phyloP scores from a whole-genome alignment of 2,113 vertebrate genomes.

The Phyllopteryx taeniolatus region DNA sequence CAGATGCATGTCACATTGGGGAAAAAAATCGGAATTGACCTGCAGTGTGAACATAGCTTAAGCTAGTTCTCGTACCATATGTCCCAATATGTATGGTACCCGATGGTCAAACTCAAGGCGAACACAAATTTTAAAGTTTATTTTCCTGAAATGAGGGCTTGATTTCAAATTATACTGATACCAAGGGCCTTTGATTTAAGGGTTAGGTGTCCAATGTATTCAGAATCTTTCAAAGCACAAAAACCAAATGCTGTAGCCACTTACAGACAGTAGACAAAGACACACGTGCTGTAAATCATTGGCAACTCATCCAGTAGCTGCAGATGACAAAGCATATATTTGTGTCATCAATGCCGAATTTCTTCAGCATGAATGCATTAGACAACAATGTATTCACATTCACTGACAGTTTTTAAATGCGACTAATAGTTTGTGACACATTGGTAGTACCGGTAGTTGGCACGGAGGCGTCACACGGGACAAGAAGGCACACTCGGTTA shows the following conservation, averaged over 20 bases:
- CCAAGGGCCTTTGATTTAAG: background rate
- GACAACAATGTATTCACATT: background rate
- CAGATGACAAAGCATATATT: slow-evolving; percentile 40
- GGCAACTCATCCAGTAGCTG: slow-evolving; percentile 96
- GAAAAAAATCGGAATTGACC: too few relatives aligned
- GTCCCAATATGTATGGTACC: too few relatives aligned
- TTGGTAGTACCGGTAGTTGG: too few relatives aligned
- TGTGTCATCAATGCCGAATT: background rate
- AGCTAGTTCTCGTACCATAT: too few relatives aligned
- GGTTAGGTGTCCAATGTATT: background rate
- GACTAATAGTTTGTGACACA: background rate
- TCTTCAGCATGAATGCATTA: background rate
- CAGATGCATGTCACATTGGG: too few relatives aligned
- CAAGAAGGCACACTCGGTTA: too few relatives aligned
- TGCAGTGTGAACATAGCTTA: too few relatives aligned
- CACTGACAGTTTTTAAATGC: background rate
- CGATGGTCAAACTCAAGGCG: too few relatives aligned
- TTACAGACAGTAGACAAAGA: slow-evolving; percentile 99
- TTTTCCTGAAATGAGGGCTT: too few relatives aligned
- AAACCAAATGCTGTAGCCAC: slow-evolving; percentile 59
- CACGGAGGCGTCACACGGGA: too few relatives aligned
- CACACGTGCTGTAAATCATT: slow-evolving; percentile 97
- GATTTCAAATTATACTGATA: too few relatives aligned
- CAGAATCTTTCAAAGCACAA: background rate
- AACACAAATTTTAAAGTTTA: too few relatives aligned